Base-by-base conservation (phyloP, 2,888 invertebrate species). In the Parochlus steinenii region DNA sequence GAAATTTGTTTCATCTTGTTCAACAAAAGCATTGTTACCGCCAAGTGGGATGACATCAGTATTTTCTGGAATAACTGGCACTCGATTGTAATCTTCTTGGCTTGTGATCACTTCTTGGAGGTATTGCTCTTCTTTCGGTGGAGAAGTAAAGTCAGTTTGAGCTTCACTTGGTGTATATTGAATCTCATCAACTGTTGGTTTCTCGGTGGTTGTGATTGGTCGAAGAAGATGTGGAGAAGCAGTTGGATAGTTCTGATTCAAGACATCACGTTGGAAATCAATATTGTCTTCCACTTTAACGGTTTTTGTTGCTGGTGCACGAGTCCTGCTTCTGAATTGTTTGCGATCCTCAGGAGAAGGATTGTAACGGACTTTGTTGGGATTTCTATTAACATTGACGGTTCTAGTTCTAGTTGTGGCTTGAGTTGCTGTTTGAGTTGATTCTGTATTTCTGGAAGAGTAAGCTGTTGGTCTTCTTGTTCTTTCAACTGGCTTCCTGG, bases 221-320 rank as follows among this genome's bases (percentile, higher is more conserved):
- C 40, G 39, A 8, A 40, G 38, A 2, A 53, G 48, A 40, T 42
- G 41, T 11, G 39, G 53, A 17, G 65, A 67, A 5, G 71, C 69
- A 0, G 70, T 66, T 2, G 71, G 71, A 45, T 71, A 71, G 43
- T 71, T 71, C 47, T 71, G 71, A 44, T 71, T 71, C 5, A 71
- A 48, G 3, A 71, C 63, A 47, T 71, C 71, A 41, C 71, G 59
- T 51, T 71, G 71, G 42, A 71, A 71, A 3, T 71, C 71, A 40
- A 71, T 39, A 38, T 60, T 46, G 30, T 44, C 43, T 39, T 44
- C 58, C 37, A 56, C 53, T 31, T 48, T 51, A n/a, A n/a, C n/a
- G n/a, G n/a, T 17, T 47, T 49, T 31, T 30, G 26, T 15, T 6
- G 20, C 22, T 41, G 25, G 24, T 6, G 22, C 48, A 40, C 52